Evolutionary conservation across 2,888 invertebrate species (phyloP).

Genomic region (Antheraea assamensis): DNA sequence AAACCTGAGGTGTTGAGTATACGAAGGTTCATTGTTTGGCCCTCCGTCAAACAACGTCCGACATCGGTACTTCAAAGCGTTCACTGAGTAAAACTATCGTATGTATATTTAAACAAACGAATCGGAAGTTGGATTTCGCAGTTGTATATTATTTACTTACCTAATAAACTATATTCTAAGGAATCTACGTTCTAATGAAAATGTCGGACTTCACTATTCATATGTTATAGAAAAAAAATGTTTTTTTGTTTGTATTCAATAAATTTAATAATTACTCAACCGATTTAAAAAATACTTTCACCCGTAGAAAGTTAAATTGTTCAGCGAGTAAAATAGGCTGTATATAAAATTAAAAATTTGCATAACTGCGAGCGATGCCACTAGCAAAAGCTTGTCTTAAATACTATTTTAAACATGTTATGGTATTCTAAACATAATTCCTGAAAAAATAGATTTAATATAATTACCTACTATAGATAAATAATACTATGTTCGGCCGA

Average conservation of each 20-base stretch:
- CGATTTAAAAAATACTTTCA: no score
- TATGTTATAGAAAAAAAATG: background rate
- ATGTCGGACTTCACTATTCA: background rate
- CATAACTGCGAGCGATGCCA: no score
- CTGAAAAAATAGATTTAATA: no score
- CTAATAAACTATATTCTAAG: background rate
- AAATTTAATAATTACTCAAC: no score
- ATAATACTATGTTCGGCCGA: background rate
- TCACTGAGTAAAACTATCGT: constrained; percentile 41
- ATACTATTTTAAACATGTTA: background rate
- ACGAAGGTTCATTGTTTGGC: constrained; percentile 68
- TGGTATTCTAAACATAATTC: no score
- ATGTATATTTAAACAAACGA: constrained; percentile 60
- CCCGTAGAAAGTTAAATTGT: no score
- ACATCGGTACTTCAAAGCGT: constrained; percentile 65
- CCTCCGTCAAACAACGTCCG: constrained; percentile 63
- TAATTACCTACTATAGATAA: no score
- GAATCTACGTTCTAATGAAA: background rate
- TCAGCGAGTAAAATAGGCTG: no score
- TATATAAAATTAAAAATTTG: no score
- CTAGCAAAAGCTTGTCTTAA: no score
- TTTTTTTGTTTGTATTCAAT: no score
- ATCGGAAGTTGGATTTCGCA: constrained; percentile 59
- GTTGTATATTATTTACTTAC: constrained; percentile 34
- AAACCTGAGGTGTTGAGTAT: constrained; percentile 70